Conservation (phyloP, 2,797 vertebrate genomes). For the Rhinichthys osculus region DNA sequence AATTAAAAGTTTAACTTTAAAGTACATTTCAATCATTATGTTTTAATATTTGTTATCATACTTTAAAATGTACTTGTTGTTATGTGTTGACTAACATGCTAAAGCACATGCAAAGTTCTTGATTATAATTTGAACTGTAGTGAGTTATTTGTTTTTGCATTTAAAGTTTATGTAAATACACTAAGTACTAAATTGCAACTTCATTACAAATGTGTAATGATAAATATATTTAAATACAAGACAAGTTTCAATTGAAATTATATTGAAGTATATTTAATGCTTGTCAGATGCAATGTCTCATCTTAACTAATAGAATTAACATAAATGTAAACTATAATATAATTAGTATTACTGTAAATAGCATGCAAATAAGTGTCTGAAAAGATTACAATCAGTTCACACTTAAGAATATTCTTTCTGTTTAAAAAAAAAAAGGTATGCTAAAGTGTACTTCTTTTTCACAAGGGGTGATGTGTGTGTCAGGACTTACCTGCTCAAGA, state of each 20-base stretch:
- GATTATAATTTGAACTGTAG: too few relatives aligned
- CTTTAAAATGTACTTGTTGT: neutral
- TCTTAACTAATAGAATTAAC: neutral
- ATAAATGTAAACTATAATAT: neutral
- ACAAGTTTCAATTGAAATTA: neutral
- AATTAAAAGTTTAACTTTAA: neutral
- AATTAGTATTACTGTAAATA: neutral
- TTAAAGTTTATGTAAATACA: neutral
- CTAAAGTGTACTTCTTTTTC: neutral
- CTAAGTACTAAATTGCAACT: neutral
- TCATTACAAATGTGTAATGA: neutral
- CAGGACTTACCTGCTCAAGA: conserved; percentile 90
- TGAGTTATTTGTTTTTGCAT: neutral
- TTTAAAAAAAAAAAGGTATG: neutral
- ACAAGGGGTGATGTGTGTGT: neutral
- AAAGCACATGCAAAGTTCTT: neutral
- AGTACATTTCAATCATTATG: neutral
- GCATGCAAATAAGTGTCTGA: neutral
- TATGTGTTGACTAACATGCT: neutral
- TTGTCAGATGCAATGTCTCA: neutral
- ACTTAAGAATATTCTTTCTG: neutral
- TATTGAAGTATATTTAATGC: neutral
- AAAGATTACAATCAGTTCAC: neutral
- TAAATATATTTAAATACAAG: neutral
- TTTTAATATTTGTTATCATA: neutral